Base-by-base conservation (phyloP, 2,888 invertebrate species). In the Tetheella fluctuosa region DNA sequence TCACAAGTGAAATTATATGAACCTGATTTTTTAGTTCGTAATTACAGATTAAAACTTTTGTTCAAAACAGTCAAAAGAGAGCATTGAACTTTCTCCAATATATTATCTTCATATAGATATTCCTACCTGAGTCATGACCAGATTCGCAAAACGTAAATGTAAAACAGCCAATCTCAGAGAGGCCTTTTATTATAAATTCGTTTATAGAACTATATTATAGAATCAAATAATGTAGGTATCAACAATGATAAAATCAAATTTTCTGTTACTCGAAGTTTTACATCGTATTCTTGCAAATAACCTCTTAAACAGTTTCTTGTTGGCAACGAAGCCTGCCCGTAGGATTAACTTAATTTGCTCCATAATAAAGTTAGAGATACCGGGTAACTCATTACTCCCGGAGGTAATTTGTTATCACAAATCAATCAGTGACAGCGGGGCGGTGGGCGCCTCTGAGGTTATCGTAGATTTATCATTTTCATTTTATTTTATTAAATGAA, bases 361-460 rank as follows among this genome's bases (percentile, higher is more conserved):
- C 57, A 60, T 69, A 71, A 68, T 71, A 66, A 71, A 71, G 73
- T 72, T 69, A 64, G 63, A 64, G 62, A 59, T 64, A 58, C 57
- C 59, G 34, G 61, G 58, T 59, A 59, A 23, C 63, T 56, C 63
- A 54, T 57, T 63, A 34, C 59, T 57, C 60, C 61, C 61, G 28
- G 65, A 70, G 72, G 71, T 72, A 73, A 76, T 76, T 72, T 73
- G 74, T 73, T 74, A 73, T 73, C 73, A 70, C 69, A 71, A 73
- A 76, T 74, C 74, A 73, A 74, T 74, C 73, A 65, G 63, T 64
- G 71, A 70, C 68, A 68, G 63, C 59, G 55, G 34, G 34, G 58
- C 59, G 59, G 59, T 23, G 1, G 34, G 17, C n/a, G 55, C 20
- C 37, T 20, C 55, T 55, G 55, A 34, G 55, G 23, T 55, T 55